Percentiles rank a stretch among this genome's conserved stretches.
These are phyloP conservation scores for Lycaena phlaeas DNA, from an alignment of 2,888 invertebrate species.

Conservation along the genomic window DNA sequence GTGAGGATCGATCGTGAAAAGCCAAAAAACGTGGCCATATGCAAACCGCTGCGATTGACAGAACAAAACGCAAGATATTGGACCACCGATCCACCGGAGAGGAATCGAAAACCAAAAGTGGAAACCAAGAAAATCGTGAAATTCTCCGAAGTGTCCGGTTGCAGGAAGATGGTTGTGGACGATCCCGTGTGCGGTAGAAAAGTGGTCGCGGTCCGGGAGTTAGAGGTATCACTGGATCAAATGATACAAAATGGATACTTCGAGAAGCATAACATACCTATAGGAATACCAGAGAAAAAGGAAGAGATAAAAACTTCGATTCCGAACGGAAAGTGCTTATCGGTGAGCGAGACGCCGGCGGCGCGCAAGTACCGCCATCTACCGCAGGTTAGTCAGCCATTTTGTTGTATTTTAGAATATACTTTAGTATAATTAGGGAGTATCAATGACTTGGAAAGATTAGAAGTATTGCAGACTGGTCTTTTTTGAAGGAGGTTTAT, in stretches of 20 bases:
- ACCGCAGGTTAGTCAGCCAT: constrained; percentile 61
- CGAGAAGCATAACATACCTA: constrained; percentile 63
- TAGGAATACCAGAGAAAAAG: constrained; percentile 37
- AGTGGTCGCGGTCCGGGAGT: constrained; percentile 58
- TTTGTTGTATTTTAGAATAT: no score
- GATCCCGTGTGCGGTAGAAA: constrained; percentile 57
- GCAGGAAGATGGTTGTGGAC: constrained; percentile 61
- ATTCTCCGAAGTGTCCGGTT: constrained; percentile 66
- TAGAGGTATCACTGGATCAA: constrained; percentile 64
- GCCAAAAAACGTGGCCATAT: constrained; percentile 56
- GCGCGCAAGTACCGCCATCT: constrained; percentile 48
- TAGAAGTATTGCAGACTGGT: no score
- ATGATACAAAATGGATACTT: constrained; percentile 69
- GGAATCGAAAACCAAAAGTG: constrained; percentile 41
- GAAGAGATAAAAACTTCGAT: constrained; percentile 37
- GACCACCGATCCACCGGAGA: constrained; percentile 51
- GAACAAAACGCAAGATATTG: constrained; percentile 58
- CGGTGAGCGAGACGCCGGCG: constrained; percentile 33
- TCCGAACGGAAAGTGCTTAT: constrained; percentile 56
- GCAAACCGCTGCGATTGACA: constrained; percentile 52
- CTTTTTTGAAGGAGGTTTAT: no score
- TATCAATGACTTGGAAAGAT: no score
- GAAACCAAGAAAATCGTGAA: constrained; percentile 65
- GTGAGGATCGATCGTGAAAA: constrained; percentile 19
- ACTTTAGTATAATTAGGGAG: no score